Percentiles rank a stretch among this genome's conserved stretches.
These are phyloP conservation scores for Garra rufa DNA, from an alignment of 2,113 vertebrate species.

Conservation along the genomic window DNA sequence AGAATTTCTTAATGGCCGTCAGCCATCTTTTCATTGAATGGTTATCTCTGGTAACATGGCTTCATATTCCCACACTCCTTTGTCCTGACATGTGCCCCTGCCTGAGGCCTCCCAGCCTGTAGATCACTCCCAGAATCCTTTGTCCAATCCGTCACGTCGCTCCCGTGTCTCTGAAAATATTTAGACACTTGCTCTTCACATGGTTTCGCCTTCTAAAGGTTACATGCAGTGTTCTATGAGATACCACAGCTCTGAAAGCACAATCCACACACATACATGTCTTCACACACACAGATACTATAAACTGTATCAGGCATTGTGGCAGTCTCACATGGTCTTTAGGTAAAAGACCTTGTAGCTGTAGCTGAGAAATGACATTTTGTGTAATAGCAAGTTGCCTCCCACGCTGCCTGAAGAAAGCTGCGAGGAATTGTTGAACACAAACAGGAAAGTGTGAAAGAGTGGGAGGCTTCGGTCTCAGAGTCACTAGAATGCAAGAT, in stretches of 20 bases:
- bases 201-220: slow-evolving; percentile 56
- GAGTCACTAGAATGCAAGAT: slow-evolving; percentile 17
- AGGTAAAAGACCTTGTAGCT: slow-evolving; percentile 22
- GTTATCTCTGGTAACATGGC: slow-evolving; percentile 15
- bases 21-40: not conserved
- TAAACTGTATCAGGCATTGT: not conserved
- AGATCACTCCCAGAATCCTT: slow-evolving; percentile 26
- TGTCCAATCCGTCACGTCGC: slow-evolving; percentile 33
- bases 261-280: slow-evolving; percentile 41
- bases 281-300: slow-evolving; percentile 35
- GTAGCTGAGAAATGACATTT: slow-evolving; percentile 33
- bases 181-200: slow-evolving; percentile 46
- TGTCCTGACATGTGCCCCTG: not conserved
- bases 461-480: slow-evolving; percentile 13
- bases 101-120: slow-evolving; percentile 22
- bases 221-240: slow-evolving; percentile 53
- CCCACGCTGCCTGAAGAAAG: slow-evolving; percentile 37
- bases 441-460: slow-evolving; percentile 21
- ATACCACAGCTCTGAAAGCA: slow-evolving; percentile 48
- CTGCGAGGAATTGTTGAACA: slow-evolving; percentile 21
- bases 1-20: not conserved
- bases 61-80: slow-evolving; percentile 21
- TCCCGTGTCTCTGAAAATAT: slow-evolving; percentile 36
- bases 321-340: slow-evolving; percentile 1
- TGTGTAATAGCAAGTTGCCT: slow-evolving; percentile 26